These are phyloP conservation scores for Cygnus buccinator DNA, from an alignment of 2,113 vertebrate genomes.

Conservation along the genomic window DNA sequence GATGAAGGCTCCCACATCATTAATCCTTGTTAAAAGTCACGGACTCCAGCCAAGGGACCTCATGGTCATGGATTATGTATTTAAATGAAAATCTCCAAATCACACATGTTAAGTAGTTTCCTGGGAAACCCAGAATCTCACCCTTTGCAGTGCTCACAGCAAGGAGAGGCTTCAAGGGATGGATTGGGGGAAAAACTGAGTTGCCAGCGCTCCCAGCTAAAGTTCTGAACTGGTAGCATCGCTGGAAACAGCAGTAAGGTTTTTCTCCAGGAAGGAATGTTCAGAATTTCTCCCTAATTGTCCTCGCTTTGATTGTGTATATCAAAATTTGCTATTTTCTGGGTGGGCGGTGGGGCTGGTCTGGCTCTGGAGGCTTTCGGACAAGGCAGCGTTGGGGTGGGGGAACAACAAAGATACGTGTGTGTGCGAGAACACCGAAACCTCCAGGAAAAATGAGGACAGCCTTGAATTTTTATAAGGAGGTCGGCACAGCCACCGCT, in stretches of 20 bases:
- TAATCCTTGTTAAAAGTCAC: conserved; percentile 38
- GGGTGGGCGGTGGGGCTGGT: background rate
- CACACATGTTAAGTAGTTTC: background rate
- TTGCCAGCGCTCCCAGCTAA: background rate
- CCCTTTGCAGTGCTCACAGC: background rate
- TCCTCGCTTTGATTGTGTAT: background rate
- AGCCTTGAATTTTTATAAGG: conserved; percentile 57
- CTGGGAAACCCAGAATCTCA: background rate
- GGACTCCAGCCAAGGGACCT: background rate
- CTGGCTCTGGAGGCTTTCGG: background rate
- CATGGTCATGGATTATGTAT: background rate
- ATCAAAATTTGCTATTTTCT: background rate
- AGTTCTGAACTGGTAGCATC: background rate
- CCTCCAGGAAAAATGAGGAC: conserved; percentile 26
- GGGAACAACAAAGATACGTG: background rate
- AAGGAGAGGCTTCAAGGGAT: background rate
- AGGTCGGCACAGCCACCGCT: conserved; percentile 36
- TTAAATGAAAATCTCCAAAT: background rate
- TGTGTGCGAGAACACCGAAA: background rate
- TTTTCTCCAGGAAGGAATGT: background rate
- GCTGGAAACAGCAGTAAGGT: background rate
- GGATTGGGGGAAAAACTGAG: background rate
- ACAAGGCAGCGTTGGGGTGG: background rate
- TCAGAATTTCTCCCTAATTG: background rate
- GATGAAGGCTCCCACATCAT: background rate